Percentiles rank a stretch among this genome's conserved stretches.
phyloP scores from a whole-genome alignment of 2,888 invertebrate genomes.

The Alitta virens region DNA sequence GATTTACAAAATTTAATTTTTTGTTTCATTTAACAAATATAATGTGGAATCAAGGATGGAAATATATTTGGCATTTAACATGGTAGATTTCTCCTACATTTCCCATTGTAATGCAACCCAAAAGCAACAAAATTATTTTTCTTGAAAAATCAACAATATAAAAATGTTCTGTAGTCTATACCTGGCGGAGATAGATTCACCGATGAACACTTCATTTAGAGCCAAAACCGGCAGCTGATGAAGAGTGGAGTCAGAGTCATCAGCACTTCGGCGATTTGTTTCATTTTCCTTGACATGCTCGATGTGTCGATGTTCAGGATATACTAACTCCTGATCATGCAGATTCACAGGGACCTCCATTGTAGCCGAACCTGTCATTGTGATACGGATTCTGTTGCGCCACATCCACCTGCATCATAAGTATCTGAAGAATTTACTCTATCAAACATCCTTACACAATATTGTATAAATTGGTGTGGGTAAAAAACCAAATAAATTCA shows the following conservation, averaged over 20 bases:
- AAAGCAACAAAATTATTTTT: no score
- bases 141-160: no score
- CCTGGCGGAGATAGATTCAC: constrained; percentile 88
- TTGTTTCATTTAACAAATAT: no score
- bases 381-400: constrained; percentile 84
- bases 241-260: constrained; percentile 6
- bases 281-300: constrained; percentile 55
- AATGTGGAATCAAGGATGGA: no score
- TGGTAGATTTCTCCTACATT: no score
- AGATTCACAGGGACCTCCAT: constrained; percentile 70
- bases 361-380: constrained; percentile 70
- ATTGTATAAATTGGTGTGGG: background rate
- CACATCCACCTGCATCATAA: constrained; percentile 75
- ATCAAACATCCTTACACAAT: background rate
- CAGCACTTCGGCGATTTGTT: constrained; percentile 29
- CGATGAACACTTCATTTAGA: constrained; percentile 97
- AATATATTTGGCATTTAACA: no score
- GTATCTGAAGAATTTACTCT: background rate
- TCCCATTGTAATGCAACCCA: no score
- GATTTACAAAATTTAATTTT: no score
- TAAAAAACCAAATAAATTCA: no score
- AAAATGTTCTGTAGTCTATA: no score
- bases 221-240: constrained; percentile 80
- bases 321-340: constrained; percentile 66
- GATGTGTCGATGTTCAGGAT: constrained; percentile 60